Percentiles rank a stretch among this genome's conserved stretches.
Conservation (phyloP, 2,888 invertebrate genomes). For the Brachynemurus nebulosus region DNA sequence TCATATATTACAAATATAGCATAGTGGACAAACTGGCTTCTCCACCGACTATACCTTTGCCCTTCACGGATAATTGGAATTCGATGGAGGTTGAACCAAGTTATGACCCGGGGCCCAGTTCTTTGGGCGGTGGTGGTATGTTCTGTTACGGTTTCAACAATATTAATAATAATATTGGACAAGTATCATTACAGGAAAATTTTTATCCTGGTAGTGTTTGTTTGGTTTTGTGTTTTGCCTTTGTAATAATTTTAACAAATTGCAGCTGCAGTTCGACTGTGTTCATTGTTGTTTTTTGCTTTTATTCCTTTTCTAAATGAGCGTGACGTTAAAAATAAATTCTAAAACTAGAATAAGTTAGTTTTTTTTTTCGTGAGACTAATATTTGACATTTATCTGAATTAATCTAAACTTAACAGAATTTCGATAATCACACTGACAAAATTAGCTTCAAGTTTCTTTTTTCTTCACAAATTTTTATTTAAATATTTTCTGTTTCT, state of each 20-base stretch:
- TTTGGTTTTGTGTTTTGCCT: too few relatives aligned
- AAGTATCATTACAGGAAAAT: slow-evolving; percentile 2
- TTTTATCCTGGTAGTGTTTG: neutral
- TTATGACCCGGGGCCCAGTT: slow-evolving; percentile 4
- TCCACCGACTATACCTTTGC: slow-evolving; percentile 1
- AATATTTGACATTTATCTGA: too few relatives aligned
- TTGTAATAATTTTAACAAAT: neutral
- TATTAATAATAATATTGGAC: slow-evolving; percentile 5
- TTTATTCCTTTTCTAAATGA: neutral
- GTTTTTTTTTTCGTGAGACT: too few relatives aligned
- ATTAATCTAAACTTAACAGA: too few relatives aligned
- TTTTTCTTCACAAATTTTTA: too few relatives aligned
- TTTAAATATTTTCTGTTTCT: too few relatives aligned
- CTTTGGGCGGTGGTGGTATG: slow-evolving; percentile 4
- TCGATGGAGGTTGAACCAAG: slow-evolving; percentile 2
- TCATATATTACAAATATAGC: too few relatives aligned
- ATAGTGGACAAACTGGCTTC: slow-evolving; percentile 1
- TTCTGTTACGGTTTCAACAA: slow-evolving; percentile 4
- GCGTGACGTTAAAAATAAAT: neutral
- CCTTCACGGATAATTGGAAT: slow-evolving; percentile 7
- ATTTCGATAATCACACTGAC: too few relatives aligned
- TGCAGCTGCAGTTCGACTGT: neutral
- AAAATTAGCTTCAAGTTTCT: too few relatives aligned
- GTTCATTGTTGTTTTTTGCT: neutral
- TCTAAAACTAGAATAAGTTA: neutral